Evolutionary conservation across 1,140 invertebrate genomes (phyloP).

Genomic region (Trinorchestia longiramus): DNA sequence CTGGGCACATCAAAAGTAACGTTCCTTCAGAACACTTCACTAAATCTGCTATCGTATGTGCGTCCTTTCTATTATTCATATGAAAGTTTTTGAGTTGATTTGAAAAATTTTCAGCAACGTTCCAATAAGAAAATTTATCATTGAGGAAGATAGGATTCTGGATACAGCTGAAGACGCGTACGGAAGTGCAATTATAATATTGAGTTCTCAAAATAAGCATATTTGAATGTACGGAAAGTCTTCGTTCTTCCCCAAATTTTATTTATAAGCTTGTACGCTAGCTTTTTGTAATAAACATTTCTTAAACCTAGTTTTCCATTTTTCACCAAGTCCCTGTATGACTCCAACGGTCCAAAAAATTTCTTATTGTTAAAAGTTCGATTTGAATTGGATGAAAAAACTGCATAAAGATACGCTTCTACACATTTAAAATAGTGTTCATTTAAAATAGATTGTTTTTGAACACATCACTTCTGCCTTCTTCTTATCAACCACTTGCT

Average conservation of each 20-base stretch:
- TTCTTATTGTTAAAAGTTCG: neutral
- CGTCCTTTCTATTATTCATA: neutral
- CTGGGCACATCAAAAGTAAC: no score
- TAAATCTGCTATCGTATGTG: neutral
- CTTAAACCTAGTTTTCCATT: neutral
- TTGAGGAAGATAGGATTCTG: neutral
- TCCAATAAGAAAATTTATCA: neutral
- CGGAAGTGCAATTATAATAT: neutral
- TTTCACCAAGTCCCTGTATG: neutral
- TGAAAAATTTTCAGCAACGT: neutral
- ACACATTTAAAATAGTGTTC: no score
- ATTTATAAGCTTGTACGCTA: neutral
- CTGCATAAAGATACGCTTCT: no score
- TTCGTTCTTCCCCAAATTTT: neutral
- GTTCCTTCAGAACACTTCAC: no score
- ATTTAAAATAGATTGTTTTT: no score
- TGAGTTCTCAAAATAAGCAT: neutral
- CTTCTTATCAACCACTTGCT: no score
- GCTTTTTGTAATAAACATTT: slow-evolving; percentile 16
- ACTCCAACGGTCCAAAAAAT: neutral
- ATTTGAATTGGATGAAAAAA: no score
- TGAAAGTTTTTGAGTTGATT: no score
- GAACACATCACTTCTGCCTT: no score
- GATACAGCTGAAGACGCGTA: neutral
- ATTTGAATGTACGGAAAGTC: neutral